Percentiles rank a stretch among this genome's conserved stretches.
Conservation (phyloP, 2,113 vertebrate genomes). For the Sigmodon hispidus region DNA sequence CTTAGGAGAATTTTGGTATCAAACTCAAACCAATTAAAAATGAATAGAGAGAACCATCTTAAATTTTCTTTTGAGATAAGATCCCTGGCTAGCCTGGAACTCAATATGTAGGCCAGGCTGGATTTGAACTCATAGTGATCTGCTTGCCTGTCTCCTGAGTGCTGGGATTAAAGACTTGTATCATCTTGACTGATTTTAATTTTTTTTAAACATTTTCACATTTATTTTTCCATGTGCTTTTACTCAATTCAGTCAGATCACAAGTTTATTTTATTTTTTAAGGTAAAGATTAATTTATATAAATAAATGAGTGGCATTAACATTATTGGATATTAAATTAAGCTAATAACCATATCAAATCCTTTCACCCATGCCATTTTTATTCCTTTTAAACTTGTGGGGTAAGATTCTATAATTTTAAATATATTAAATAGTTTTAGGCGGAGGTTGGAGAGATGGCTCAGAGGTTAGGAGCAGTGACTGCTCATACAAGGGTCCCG, state of each 20-base stretch:
- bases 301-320: background rate
- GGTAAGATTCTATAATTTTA: background rate
- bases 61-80: background rate
- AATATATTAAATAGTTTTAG: conserved; percentile 29
- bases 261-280: background rate
- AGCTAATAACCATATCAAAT: background rate
- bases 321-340: background rate
- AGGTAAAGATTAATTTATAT: background rate
- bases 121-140: background rate
- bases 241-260: background rate
- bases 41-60: conserved; percentile 13
- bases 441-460: no score
- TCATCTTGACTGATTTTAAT: background rate
- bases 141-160: background rate
- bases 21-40: conserved; percentile 52
- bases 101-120: background rate
- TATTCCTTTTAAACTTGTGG: background rate
- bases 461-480: no score
- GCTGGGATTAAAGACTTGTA: background rate
- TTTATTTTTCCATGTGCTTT: background rate
- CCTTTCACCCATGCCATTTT: background rate
- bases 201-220: background rate
- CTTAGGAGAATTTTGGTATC: background rate
- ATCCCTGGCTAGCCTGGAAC: background rate
- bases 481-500: no score